Conservation (phyloP, 1,140 invertebrate genomes). For the Penaeus japonicus region DNA sequence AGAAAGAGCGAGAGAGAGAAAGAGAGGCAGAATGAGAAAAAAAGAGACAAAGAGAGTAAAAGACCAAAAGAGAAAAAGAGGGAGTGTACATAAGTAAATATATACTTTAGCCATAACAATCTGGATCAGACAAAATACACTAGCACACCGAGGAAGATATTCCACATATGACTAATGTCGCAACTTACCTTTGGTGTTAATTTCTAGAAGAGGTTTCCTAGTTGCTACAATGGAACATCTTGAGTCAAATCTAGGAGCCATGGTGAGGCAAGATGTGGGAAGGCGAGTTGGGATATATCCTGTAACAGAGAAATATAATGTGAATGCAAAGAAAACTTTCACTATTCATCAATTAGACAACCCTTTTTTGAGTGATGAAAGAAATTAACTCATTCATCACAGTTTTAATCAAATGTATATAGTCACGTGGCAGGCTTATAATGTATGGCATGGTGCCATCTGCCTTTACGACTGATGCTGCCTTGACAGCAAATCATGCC, state of each 20-base stretch:
- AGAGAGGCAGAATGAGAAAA: neutral
- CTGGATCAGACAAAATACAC: neutral
- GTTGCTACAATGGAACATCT: slow-evolving; percentile 57
- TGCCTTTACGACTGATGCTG: too few relatives aligned
- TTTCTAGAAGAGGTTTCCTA: slow-evolving; percentile 68
- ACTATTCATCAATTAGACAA: neutral
- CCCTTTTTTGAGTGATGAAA: neutral
- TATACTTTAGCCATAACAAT: neutral
- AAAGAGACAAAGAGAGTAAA: neutral
- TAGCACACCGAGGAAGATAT: neutral
- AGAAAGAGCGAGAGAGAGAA: neutral
- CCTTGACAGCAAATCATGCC: too few relatives aligned
- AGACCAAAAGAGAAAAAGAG: neutral
- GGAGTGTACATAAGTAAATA: neutral
- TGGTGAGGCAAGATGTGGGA: slow-evolving; percentile 89
- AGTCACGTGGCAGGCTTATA: too few relatives aligned
- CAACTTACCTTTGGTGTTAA: slow-evolving; percentile 62
- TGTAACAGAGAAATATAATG: slow-evolving; percentile 66
- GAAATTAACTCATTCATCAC: neutral
- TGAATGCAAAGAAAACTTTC: neutral
- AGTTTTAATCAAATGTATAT: too few relatives aligned
- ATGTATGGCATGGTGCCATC: too few relatives aligned
- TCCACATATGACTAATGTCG: neutral
- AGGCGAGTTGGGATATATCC: slow-evolving; percentile 84
- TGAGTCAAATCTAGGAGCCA: slow-evolving; percentile 84